These are phyloP conservation scores for Alcis repandata DNA, from an alignment of 2,888 invertebrate genomes.

Conservation along the genomic window DNA sequence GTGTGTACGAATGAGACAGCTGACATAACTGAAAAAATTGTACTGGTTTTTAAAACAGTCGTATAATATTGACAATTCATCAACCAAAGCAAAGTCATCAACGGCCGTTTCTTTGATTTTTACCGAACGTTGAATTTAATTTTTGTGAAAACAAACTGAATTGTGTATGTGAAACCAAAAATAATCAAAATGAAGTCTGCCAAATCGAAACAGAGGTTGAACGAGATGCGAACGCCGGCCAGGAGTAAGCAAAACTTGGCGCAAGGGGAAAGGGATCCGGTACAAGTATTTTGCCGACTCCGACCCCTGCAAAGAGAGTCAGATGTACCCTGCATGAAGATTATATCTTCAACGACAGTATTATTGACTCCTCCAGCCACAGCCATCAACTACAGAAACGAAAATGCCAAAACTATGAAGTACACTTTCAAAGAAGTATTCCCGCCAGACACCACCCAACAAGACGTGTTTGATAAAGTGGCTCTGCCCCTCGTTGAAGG, in stretches of 20 bases:
- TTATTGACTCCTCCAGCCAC: constrained; percentile 89
- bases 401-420: constrained; percentile 89
- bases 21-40: constrained; percentile 27
- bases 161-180: constrained; percentile 54
- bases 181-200: constrained; percentile 76
- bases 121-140: constrained; percentile 60
- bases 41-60: constrained; percentile 48
- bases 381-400: constrained; percentile 86
- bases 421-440: constrained; percentile 95
- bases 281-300: constrained; percentile 95
- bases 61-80: constrained; percentile 59
- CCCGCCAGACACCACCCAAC: constrained; percentile 92
- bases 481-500: constrained; percentile 95
- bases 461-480: constrained; percentile 93
- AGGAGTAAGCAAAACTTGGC: constrained; percentile 76
- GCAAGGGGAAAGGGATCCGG: constrained; percentile 88
- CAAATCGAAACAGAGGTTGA: constrained; percentile 79
- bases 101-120: constrained; percentile 78
- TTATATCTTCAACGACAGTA: constrained; percentile 90
- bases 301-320: constrained; percentile 91
- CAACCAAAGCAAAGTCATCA: constrained; percentile 43
- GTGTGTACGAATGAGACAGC: constrained; percentile 49
- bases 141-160: constrained; percentile 49
- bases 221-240: constrained; percentile 80
- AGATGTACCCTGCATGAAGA: constrained; percentile 89